These are phyloP conservation scores for Cryptocephalus primarius DNA, from an alignment of 2,888 invertebrate genomes.

Conservation along the genomic window DNA sequence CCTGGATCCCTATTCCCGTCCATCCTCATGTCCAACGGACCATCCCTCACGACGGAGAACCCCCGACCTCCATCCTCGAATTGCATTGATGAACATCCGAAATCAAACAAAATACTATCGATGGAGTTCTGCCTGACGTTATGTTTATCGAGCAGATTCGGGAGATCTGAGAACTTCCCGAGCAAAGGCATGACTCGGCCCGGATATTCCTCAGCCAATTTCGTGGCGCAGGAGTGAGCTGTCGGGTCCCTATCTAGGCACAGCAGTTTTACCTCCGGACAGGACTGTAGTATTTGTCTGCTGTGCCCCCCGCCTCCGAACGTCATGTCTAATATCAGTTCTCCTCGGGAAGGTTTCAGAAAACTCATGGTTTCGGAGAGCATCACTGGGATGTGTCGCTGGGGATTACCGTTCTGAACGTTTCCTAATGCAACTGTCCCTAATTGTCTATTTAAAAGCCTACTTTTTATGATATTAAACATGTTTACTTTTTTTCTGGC, in stretches of 20 bases:
- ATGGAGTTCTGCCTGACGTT: slow-evolving; percentile 54
- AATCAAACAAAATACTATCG: slow-evolving; percentile 85
- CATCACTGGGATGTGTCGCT: slow-evolving; percentile 68
- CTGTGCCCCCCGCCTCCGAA: slow-evolving; percentile 94
- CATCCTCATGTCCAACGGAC: slow-evolving; percentile 94
- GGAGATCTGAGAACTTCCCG: slow-evolving; percentile 82
- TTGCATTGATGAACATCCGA: slow-evolving; percentile 95
- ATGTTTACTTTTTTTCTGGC: no score
- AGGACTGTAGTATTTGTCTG: slow-evolving; percentile 54
- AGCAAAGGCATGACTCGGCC: slow-evolving; percentile 66
- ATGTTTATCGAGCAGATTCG: slow-evolving; percentile 48
- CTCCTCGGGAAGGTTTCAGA: slow-evolving; percentile 48
- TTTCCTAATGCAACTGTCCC: slow-evolving; percentile 9
- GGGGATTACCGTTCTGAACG: slow-evolving; percentile 14
- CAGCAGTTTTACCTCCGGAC: slow-evolving; percentile 55
- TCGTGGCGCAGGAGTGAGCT: slow-evolving; percentile 57
- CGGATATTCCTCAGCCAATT: slow-evolving; percentile 55
- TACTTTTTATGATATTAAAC: no score
- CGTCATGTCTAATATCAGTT: slow-evolving; percentile 83
- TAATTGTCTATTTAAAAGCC: slow-evolving; percentile 6
- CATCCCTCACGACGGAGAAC: slow-evolving; percentile 75
- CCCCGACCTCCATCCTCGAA: slow-evolving; percentile 73
- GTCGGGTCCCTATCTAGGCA: slow-evolving; percentile 83
- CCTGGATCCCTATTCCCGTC: slow-evolving; percentile 60
- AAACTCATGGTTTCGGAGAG: slow-evolving; percentile 56